Conservation (phyloP, 2,113 vertebrate genomes). For the Leptosomus discolor region DNA sequence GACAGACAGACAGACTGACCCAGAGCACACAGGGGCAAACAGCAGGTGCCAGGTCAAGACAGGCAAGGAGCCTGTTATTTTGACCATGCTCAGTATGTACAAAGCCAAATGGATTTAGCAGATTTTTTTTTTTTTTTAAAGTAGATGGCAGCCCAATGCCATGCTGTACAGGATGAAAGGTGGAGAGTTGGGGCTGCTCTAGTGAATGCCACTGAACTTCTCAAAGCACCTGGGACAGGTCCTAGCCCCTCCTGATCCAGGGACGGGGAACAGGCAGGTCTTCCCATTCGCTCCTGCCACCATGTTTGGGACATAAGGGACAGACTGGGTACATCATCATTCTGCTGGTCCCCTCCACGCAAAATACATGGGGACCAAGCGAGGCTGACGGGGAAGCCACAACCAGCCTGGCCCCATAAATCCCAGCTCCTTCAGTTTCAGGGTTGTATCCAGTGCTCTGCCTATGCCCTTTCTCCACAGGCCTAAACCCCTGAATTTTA, state of each 20-base stretch:
- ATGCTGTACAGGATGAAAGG: not conserved
- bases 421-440: not conserved
- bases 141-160: not conserved
- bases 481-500: not conserved
- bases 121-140: not conserved
- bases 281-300: not conserved
- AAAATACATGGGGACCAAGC: fast-evolving
- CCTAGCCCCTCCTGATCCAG: not conserved
- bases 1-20: not conserved
- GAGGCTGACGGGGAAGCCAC: fast-evolving
- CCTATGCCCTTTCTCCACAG: not conserved
- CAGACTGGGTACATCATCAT: not conserved
- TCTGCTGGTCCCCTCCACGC: not conserved
- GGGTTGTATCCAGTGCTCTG: not conserved
- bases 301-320: not conserved
- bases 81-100: not conserved
- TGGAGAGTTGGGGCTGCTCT: not conserved
- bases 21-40: fast-evolving
- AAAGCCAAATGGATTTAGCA: not conserved
- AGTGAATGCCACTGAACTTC: not conserved
- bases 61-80: not conserved
- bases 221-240: not conserved
- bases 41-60: not conserved
- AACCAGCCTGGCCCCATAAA: not conserved
- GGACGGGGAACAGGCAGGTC: not conserved